Conservation (phyloP, 2,888 invertebrate species). For the Drosophila anceps region DNA sequence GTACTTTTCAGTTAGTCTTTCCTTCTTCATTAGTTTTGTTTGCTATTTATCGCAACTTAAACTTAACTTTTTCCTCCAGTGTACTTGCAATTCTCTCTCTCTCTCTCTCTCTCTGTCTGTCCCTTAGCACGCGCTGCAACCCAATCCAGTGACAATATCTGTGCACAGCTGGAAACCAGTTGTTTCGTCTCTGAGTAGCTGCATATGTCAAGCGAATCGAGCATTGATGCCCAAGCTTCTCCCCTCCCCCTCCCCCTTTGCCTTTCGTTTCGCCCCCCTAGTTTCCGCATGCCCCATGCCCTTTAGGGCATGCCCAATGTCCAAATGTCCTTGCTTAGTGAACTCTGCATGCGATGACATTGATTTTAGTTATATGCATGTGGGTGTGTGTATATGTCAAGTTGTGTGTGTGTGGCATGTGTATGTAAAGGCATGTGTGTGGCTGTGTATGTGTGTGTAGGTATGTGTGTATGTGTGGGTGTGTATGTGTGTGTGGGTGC, state of each 20-base stretch:
- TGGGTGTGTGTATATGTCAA: slow-evolving; percentile 16
- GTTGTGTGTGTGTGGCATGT: neutral
- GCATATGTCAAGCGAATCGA: slow-evolving; percentile 69
- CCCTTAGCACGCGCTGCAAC: neutral
- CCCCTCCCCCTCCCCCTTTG: neutral
- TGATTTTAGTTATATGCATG: slow-evolving; percentile 56
- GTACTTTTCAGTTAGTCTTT: neutral
- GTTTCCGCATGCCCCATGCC: slow-evolving; percentile 5
- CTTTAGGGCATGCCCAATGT: slow-evolving; percentile 27
- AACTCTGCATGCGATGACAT: slow-evolving; percentile 72
- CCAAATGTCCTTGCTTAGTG: slow-evolving; percentile 68
- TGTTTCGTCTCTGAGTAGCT: slow-evolving; percentile 35
- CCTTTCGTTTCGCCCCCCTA: neutral
- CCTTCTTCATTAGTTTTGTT: neutral
- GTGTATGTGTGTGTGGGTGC: slow-evolving; percentile 13
- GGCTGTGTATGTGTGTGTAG: slow-evolving; percentile 10
- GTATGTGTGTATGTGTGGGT: slow-evolving; percentile 20
- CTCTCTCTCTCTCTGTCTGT: neutral
- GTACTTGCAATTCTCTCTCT: neutral
- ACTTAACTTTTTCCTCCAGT: neutral
- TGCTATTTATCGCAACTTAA: neutral
- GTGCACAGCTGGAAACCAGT: slow-evolving; percentile 77
- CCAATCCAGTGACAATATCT: slow-evolving; percentile 27
- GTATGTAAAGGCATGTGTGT: neutral
- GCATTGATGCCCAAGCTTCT: slow-evolving; percentile 45